These are phyloP conservation scores for Uloborus diversus DNA, from an alignment of 1,140 invertebrate species.

Conservation along the genomic window DNA sequence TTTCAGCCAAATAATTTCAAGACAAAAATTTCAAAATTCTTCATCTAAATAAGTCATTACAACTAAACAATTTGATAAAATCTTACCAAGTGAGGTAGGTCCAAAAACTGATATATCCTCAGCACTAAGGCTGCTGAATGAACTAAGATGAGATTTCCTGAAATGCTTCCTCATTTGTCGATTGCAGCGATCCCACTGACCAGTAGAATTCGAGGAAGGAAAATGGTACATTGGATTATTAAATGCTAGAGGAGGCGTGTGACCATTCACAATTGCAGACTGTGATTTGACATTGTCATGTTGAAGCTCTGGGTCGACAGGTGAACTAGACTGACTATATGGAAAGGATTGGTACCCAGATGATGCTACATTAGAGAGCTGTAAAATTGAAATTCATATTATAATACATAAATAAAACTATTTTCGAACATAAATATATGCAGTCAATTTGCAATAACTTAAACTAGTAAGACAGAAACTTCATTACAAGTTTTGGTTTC, in stretches of 20 bases:
- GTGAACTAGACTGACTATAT: constrained; percentile 88
- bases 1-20: too few species aligned
- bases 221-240: constrained; percentile 82
- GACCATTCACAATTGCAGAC: constrained; percentile 56
- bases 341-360: constrained; percentile 92
- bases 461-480: not conserved
- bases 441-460: not conserved
- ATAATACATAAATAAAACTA: not conserved
- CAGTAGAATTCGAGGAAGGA: constrained; percentile 20
- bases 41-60: too few species aligned
- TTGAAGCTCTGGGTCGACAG: constrained; percentile 75
- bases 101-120: constrained; percentile 59
- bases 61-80: too few species aligned
- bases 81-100: constrained; percentile 27
- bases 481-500: too few species aligned
- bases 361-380: constrained; percentile 82
- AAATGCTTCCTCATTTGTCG: constrained; percentile 26
- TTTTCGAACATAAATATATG: not conserved
- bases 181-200: constrained; percentile 26
- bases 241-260: constrained; percentile 78
- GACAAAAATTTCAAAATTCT: too few species aligned
- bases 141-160: constrained; percentile 57
- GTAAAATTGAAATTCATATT: constrained; percentile 3
- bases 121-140: constrained; percentile 61
- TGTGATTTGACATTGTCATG: constrained; percentile 57